Base-by-base conservation (phyloP, 2,113 vertebrate genomes). In the Oncorhynchus gorbuscha region DNA sequence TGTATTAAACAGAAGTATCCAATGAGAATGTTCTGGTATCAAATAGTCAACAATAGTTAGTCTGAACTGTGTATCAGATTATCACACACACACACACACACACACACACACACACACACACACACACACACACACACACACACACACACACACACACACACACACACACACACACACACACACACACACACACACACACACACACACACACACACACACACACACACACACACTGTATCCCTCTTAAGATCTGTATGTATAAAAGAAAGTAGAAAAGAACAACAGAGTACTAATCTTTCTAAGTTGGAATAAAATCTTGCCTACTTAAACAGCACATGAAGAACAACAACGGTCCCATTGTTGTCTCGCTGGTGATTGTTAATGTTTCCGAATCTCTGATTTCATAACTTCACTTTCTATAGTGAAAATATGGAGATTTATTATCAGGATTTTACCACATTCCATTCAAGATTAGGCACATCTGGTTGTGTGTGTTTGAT, bases 391-490 rank as follows among this genome's bases (percentile, higher is more conserved):
- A 69, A 74, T 80, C 71, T 61, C 72, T 30, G 35, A 78, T 84
- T 86, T 76, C 79, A 80, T 71, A 85, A 81, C 76, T 87, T 88
- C 80, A 72, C 75, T 78, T 78, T 73, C 70, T 75, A 30, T 74
- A 14, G 79, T 79, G 84, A 77, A 77, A 74, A 7, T 59, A 26
- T 62, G 22, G 66, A 81, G 76, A 77, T 81, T 83, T 69, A 67
- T 81, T 84, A 88, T 84, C 84, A 16, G 71, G 76, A 86, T 86
- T 89, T 88, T 79, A 85, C 76, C 82, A 79, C 80, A 86, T 87
- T 92, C 84, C 84, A 84, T 80, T 84, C 79, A 81, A 86, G 83
- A 87, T 88, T 84, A 81, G 76, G 79, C 82, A 81, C 81, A 81
- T 82, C 81, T 85, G 80, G 84, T 86, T 75, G 83, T 85, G 81